A percentile compares a stretch with the other conserved stretches of the same genome.
Evolutionary conservation across 2,797 vertebrate species (phyloP).

Genomic region (Tamandua tetradactyla): DNA sequence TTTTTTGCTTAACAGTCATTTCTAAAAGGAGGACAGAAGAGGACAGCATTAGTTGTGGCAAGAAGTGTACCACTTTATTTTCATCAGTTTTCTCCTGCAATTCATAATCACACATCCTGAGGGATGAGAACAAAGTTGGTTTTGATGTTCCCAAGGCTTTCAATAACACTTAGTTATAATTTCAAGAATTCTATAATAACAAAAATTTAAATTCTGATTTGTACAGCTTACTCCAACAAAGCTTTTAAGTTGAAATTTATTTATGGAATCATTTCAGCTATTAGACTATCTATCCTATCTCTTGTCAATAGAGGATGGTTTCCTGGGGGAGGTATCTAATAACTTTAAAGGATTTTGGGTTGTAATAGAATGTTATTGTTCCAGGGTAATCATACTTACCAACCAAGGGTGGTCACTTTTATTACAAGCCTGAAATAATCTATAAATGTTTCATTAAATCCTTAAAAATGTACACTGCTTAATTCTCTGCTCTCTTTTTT

Average conservation of each 20-base stretch:
- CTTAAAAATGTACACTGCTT: constrained; percentile 76
- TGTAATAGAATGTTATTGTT: constrained; percentile 67
- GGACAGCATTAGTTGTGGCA: not conserved
- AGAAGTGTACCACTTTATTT: not conserved
- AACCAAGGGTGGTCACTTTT: constrained; percentile 77
- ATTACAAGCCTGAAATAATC: constrained; percentile 74
- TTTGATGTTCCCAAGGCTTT: not conserved
- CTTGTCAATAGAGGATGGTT: constrained; percentile 67
- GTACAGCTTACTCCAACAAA: constrained; percentile 18
- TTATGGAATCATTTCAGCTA: constrained; percentile 52
- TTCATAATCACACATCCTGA: not conserved
- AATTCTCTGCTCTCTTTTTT: constrained; percentile 41
- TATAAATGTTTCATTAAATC: constrained; percentile 83
- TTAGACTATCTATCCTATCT: constrained; percentile 43
- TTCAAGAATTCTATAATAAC: constrained; percentile 29
- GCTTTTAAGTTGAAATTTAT: constrained; percentile 67
- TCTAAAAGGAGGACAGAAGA: not conserved
- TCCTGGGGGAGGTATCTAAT: constrained; percentile 69
- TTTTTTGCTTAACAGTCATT: constrained; percentile 14
- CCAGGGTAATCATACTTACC: constrained; percentile 63
- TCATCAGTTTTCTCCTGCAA: not conserved
- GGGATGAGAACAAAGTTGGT: not conserved
- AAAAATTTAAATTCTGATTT: constrained; percentile 58
- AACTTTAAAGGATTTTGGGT: constrained; percentile 64
- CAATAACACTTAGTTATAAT: not conserved